Evolutionary conservation across 2,888 invertebrate genomes (phyloP).

Genomic region (Lobophora halterata): DNA sequence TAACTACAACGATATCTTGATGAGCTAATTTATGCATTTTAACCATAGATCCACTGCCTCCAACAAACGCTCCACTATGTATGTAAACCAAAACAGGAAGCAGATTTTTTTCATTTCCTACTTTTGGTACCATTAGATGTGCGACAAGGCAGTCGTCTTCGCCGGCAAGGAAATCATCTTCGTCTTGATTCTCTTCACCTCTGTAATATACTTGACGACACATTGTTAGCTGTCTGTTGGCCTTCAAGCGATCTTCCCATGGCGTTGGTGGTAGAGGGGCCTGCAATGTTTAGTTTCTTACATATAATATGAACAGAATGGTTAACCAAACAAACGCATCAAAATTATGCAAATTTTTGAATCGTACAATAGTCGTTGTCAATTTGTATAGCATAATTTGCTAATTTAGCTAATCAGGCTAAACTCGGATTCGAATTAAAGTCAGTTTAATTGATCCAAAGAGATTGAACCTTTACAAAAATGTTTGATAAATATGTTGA

Average conservation of each 20-base stretch:
- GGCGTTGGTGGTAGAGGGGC: constrained; percentile 58
- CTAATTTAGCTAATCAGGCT: too few relatives aligned
- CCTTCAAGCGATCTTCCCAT: constrained; percentile 50
- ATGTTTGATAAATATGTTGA: too few relatives aligned
- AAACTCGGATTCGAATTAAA: too few relatives aligned
- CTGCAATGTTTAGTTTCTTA: constrained; percentile 56
- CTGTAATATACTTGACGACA: constrained; percentile 62
- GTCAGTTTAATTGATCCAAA: too few relatives aligned
- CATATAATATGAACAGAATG: too few relatives aligned
- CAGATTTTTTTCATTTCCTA: constrained; percentile 53
- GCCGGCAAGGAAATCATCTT: constrained; percentile 50
- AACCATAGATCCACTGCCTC: constrained; percentile 65
- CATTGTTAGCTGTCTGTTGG: constrained; percentile 39
- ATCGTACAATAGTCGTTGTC: too few relatives aligned
- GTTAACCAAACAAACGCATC: too few relatives aligned
- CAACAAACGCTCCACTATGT: constrained; percentile 67
- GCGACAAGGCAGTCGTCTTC: constrained; percentile 60
- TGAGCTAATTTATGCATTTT: constrained; percentile 82
- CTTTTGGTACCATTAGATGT: constrained; percentile 55
- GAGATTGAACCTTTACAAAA: too few relatives aligned
- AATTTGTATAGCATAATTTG: too few relatives aligned
- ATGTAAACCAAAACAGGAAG: constrained; percentile 66
- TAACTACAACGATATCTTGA: constrained; percentile 84
- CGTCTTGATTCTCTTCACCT: constrained; percentile 44
- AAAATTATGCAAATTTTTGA: too few relatives aligned